Evolutionary conservation across 1,140 invertebrate species (phyloP), one percentile per base, ranked within the genome.

Genomic region (Orius insidiosus): DNA sequence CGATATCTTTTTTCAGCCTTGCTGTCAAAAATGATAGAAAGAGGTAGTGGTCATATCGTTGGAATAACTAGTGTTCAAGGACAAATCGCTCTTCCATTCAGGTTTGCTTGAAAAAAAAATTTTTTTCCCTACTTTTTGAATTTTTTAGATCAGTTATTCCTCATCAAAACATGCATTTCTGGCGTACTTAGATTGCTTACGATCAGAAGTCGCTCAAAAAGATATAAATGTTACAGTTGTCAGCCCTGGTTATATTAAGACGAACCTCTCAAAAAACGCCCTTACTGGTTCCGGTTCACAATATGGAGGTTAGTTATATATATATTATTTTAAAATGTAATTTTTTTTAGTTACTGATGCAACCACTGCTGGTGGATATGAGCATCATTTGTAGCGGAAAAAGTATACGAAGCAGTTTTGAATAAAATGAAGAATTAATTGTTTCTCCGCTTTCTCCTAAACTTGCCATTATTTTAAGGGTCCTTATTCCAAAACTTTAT

Each of bases 111-210:
- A 36, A 15, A 36, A 36, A 36, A 36, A 3, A 11, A 36, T 36
- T 36, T 36, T 36, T 4, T 10, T n/a, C n/a, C 32, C 2, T 5
- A 24, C 14, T 45, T 41, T 32, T 16, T 5, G 8, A 10, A 15
- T 5, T 50, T 47, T 14, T 50, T 75, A 85, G 50, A 84, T 84
- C 19, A 78, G 84, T 2, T 94, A 98, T 69, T 72, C 80, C 49
- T 88, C 90, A 13, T 92, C 90, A 0, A 98, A 98, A 66, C 89
- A 95, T 69, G 92, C 93, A 2, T 56, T 94, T 11, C 83, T 89
- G 68, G 85, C 84, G 19, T 89, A 87, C 66, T 77, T 75, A 47
- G 88, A 92, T 63, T 71, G 71, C n/a, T 61, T 88, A 10, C 64
- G 86, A 57, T 75, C 85, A 15, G 88, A 93, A 71, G 68, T 93